Percentiles rank a stretch among this genome's conserved stretches.
Conservation (phyloP, 2,113 vertebrate species). For the Macaca nemestrina region DNA sequence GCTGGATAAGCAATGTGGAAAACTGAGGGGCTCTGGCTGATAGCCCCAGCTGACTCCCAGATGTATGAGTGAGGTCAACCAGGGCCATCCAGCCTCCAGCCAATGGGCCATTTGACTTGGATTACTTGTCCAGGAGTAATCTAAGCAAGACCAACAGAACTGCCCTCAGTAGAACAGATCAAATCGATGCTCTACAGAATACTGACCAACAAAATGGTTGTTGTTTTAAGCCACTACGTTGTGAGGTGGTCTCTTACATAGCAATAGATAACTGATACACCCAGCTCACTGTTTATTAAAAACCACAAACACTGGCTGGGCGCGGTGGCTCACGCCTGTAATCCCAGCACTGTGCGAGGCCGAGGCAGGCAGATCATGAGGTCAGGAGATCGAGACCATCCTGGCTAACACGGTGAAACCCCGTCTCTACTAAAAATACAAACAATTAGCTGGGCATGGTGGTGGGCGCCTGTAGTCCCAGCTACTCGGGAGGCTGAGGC, state of each 20-base stretch:
- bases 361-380: too few relatives aligned
- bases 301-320: neutral
- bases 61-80: neutral
- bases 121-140: neutral
- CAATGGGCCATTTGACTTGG: neutral
- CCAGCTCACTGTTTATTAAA: neutral
- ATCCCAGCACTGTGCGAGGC: too few relatives aligned
- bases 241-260: neutral
- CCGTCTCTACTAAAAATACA: too few relatives aligned
- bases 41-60: neutral
- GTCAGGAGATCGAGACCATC: too few relatives aligned
- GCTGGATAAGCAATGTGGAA: neutral
- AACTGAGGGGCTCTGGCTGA: neutral
- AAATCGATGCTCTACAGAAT: neutral
- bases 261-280: neutral
- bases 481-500: too few relatives aligned
- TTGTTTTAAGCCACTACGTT: neutral
- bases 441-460: too few relatives aligned
- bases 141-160: neutral
- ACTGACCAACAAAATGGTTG: neutral
- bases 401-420: too few relatives aligned
- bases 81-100: neutral
- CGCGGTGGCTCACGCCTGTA: too few relatives aligned
- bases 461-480: too few relatives aligned
- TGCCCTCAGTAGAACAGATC: neutral